Percentiles rank a stretch among this genome's conserved stretches.
phyloP scores from a whole-genome alignment of 2,797 vertebrate genomes.

The Anolis apletophallus region DNA sequence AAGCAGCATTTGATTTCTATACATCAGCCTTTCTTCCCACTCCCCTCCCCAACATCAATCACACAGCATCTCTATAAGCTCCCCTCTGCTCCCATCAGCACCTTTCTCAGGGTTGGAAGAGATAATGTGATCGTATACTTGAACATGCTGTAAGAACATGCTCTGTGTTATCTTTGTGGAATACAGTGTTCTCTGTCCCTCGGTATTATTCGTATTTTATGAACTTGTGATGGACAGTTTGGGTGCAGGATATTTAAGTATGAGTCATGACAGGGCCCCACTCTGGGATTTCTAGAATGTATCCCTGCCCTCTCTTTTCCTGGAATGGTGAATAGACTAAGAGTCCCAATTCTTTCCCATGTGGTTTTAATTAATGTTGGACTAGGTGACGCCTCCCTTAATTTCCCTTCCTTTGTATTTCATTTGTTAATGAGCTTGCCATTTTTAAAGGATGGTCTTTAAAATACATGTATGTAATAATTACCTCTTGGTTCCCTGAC shows the following conservation, averaged over 20 bases:
- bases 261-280: constrained; percentile 34
- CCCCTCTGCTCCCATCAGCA: not conserved
- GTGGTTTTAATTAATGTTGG: constrained; percentile 44
- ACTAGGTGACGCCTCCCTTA: constrained; percentile 30
- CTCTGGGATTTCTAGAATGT: constrained; percentile 42
- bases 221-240: constrained; percentile 18
- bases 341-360: constrained; percentile 10
- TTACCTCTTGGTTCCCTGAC: not conserved
- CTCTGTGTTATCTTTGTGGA: constrained; percentile 1
- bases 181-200: not conserved
- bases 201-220: not conserved
- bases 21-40: not conserved
- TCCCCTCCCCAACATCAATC: not conserved
- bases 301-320: constrained; percentile 35
- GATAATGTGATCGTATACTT: not conserved
- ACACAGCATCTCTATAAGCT: not conserved
- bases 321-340: constrained; percentile 33
- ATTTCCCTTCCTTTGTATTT: constrained; percentile 21
- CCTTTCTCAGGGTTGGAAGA: not conserved
- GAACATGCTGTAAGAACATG: not conserved
- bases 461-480: not conserved
- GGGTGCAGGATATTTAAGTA: constrained; percentile 18
- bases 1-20: not conserved
- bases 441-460: not conserved
- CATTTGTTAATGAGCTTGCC: not conserved